Evolutionary conservation across 1,140 invertebrate genomes (phyloP), one percentile per base, ranked within the genome.

Genomic region (Hylaeus anthracinus): DNA sequence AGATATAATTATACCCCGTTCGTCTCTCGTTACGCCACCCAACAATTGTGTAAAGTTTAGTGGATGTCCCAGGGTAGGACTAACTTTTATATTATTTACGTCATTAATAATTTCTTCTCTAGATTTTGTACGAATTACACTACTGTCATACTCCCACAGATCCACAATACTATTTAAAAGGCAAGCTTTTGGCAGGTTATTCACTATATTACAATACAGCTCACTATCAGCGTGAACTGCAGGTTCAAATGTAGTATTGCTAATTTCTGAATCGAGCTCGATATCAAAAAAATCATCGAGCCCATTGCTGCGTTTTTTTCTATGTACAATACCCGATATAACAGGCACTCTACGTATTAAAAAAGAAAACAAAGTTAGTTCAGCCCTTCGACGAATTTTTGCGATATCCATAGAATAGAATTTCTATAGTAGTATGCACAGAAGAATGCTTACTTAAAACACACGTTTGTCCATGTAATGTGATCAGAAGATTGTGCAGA

Each of bases 131-230:
- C 89, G 88, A 61, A 97, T 95, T 64, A 92, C 74, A 26, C 91
- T 90, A 53, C 91, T 89, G 89, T 96, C 93, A 88, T 94, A 96
- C 45, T 95, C 93, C 96, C 96, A 97, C 79, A 97, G 92, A 88
- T 97, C 96, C 67, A 96, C 90, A 81, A 97, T 94, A 92, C 95
- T 97, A 80, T 94, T 91, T 77, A 95, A 89, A 61, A 95, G 93
- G 87, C 96, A 97, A 56, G 93, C 94, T 67, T 90, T 92, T 58
- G 94, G 92, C 81, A 96, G 93, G 66, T 86, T 94, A 74, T 95
- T 91, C 26, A 95, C 82, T 78, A 96, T 91, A 65, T 88, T 86
- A 89, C 96, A 96, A 88, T 96, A 96, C 60, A 95, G 84, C 3
- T 93, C 89, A 70, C 92, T 86, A 79, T 93, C 91, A 0, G 94